Evolutionary conservation across 2,113 vertebrate species (phyloP).

Genomic region (Cathartes aura): DNA sequence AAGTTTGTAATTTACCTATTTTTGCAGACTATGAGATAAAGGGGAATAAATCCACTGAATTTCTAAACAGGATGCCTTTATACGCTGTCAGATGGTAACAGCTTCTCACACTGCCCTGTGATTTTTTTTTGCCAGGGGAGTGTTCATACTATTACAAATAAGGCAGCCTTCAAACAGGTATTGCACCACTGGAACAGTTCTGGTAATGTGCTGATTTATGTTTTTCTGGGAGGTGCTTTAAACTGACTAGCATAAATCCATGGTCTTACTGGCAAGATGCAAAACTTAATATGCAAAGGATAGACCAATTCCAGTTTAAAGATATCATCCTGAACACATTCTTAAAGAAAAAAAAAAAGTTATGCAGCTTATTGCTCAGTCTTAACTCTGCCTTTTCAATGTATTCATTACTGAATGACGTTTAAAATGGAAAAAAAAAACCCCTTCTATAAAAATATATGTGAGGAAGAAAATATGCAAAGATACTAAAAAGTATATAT

Average conservation of each 20-base stretch:
- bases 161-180: neutral
- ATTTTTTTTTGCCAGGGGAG: neutral
- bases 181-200: neutral
- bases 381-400: neutral
- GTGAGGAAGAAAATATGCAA: neutral
- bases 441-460: neutral
- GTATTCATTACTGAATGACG: neutral
- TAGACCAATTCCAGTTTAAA: neutral
- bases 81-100: neutral
- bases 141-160: rapidly evolving
- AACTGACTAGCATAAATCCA: neutral
- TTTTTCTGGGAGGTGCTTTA: neutral
- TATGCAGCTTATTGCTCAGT: neutral
- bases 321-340: neutral
- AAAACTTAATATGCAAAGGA: neutral
- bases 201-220: neutral
- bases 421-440: neutral
- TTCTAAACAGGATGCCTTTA: neutral
- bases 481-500: neutral
- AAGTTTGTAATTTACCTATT: neutral
- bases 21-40: neutral
- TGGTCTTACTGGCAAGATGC: neutral
- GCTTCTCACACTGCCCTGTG: neutral
- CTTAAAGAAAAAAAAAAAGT: neutral
- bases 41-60: neutral